Evolutionary conservation across 1,140 invertebrate species (phyloP), one percentile per base, ranked within the genome.

Genomic region (Nylanderia fulva): DNA sequence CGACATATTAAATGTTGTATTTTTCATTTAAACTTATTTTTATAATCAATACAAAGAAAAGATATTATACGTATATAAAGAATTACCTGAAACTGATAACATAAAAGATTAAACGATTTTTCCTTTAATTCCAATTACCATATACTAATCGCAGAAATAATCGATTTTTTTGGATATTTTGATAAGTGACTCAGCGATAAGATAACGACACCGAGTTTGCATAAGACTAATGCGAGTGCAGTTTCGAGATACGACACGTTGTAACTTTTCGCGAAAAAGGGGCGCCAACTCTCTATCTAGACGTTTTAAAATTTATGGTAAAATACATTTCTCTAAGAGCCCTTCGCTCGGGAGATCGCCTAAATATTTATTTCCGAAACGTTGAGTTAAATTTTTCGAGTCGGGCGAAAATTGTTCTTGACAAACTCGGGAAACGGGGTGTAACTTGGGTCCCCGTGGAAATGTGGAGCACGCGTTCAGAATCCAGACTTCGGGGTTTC

Each of bases 361-460:
- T 58, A 71, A 82, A 82, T 82, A 82, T 82, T 82, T 82, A 82
- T 45, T 71, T 33, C 13, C 52, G 7, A 71, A 61, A 71, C 77
- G 77, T 58, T 58, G 66, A 82, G 66, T 60, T 56, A 82, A 82
- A 54, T 82, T 71, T 61, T 66, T 42, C 77, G 77, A 64, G 42
- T 29, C 54, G 52, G 52, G 36, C 18, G 39, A 24, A 82, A 80
- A 82, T 82, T 82, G 27, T 71, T 71, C 66, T 45, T 71, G 66
- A 82, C 52, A 66, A 82, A 71, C 36, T 71, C 66, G 48, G 33
- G n/a, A n/a, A 80, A 56, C 64, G 33, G 33, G 33, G 39, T 9
- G 5, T 2, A 56, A 79, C 61, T 79, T 27, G 45, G 48, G 48
- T 82, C 64, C 77, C 66, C 18, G 18, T 36, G 24, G 15, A n/a